phyloP scores from a whole-genome alignment of 2,113 vertebrate species.

The Lipophrys pholis region DNA sequence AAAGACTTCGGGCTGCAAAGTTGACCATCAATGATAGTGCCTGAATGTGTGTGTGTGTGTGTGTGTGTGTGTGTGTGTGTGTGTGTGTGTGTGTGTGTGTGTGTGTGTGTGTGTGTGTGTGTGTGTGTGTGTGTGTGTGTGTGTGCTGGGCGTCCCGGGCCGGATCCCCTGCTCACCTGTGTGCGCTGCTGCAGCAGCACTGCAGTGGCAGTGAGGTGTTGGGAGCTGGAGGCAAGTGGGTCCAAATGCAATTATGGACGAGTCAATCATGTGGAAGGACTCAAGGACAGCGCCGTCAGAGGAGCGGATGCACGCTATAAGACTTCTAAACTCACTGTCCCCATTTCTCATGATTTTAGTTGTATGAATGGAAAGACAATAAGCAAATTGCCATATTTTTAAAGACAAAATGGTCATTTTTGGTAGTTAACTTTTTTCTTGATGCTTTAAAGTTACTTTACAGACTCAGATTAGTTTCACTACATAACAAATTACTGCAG shows the following conservation, averaged over 20 bases:
- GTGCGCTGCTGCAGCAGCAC: slow-evolving; percentile 75
- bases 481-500: too few relatives aligned
- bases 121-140: slow-evolving; percentile 31
- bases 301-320: slow-evolving; percentile 24
- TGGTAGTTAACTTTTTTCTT: too few relatives aligned
- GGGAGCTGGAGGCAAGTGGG: slow-evolving; percentile 57
- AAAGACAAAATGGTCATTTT: too few relatives aligned
- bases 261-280: slow-evolving; percentile 38
- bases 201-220: slow-evolving; percentile 72
- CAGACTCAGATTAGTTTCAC: too few relatives aligned
- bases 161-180: slow-evolving; percentile 15
- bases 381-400: too few relatives aligned
- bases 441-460: too few relatives aligned
- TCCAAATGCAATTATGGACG: slow-evolving; percentile 67
- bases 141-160: slow-evolving; percentile 26
- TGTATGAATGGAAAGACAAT: too few relatives aligned
- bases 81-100: too few relatives aligned
- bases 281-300: slow-evolving; percentile 36
- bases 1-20: slow-evolving; percentile 72
- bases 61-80: neutral
- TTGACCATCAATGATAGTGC: slow-evolving; percentile 60
- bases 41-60: slow-evolving; percentile 39
- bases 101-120: slow-evolving; percentile 13
- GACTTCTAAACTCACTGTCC: neutral
- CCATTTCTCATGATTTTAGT: too few relatives aligned